Evolutionary conservation across 1,140 invertebrate species (phyloP), one percentile per base, ranked within the genome.

Genomic region (Leptoteleia sp.): DNA sequence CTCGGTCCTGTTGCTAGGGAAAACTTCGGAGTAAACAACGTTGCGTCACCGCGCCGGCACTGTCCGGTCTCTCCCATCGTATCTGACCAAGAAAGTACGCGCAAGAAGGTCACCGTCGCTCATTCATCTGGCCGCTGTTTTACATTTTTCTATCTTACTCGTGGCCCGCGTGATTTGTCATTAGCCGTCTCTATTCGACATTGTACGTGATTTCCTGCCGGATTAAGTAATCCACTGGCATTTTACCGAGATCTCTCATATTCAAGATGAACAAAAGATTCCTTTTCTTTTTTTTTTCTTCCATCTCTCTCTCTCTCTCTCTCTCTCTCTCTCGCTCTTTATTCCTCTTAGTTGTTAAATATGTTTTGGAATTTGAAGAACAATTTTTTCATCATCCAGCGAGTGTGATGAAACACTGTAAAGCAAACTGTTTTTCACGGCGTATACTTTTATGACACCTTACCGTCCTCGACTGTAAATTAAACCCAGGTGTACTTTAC

Each of bases 1-100:
- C 35, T 59, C 35, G 62, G 72, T 76, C 64, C 72, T 70, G 73
- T 76, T 76, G 73, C 73, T 76, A 76, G 29, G 73, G 73, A 76
- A 76, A 76, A 76, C 57, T 76, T 76, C 9, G 38, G 62, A 48
- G 65, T 70, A 76, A 76, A 76, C 73, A 70, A 76, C 48, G 42
- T 76, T 68, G 29, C 64, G 73, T 68, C 73, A 68, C 35, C 62
- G 11, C 13, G 35, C 22, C 8, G 38, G 55, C 55, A 33, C 47
- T 27, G 64, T 70, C 73, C 64, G 47, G 50, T 27, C 55, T 43
- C 37, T 35, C 12, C 12, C 22, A 15, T 12, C 22, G 15, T 59
- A 59, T 43, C 35, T 29, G 50, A 22, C 43, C 59, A 75, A 42
- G 43, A 50, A 65, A 64, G 55, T 75, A 35, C 71, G 54, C 42